phyloP scores from a whole-genome alignment of 2,113 vertebrate species.

The Chaetorhynchus papuensis region DNA sequence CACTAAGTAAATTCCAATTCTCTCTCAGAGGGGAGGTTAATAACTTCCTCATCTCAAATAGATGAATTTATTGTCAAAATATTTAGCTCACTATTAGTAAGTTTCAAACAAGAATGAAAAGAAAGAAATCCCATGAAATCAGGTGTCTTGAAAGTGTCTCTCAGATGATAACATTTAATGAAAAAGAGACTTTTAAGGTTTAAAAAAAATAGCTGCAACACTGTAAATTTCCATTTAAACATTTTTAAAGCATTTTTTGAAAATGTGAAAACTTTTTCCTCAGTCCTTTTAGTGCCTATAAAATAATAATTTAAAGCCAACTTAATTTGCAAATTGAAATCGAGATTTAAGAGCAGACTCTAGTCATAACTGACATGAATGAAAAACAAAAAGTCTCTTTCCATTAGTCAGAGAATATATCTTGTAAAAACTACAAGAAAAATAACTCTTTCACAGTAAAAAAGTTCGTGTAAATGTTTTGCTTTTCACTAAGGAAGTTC shows the following conservation, averaged over 20 bases:
- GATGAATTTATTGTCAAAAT: background rate
- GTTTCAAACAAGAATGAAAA: background rate
- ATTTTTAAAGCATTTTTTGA: background rate
- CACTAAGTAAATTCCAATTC: background rate
- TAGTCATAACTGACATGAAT: background rate
- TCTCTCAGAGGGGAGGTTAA: background rate
- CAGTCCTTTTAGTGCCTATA: background rate
- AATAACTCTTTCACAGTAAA: background rate
- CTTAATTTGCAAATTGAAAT: background rate
- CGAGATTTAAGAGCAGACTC: rapidly evolving
- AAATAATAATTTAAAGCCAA: background rate
- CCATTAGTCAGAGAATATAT: background rate
- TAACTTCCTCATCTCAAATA: background rate
- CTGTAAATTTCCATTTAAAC: background rate
- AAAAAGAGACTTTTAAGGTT: background rate
- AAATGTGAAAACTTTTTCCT: background rate
- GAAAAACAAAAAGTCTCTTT: background rate
- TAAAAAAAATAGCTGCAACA: background rate
- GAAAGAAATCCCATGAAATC: background rate
- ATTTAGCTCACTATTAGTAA: background rate
- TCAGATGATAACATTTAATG: background rate
- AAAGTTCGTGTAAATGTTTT: background rate
- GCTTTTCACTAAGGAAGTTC: background rate
- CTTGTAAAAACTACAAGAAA: background rate
- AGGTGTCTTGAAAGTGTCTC: background rate